Evolutionary conservation across 2,888 invertebrate genomes (phyloP), one percentile per base, ranked within the genome.

Genomic region (Biston betularia): DNA sequence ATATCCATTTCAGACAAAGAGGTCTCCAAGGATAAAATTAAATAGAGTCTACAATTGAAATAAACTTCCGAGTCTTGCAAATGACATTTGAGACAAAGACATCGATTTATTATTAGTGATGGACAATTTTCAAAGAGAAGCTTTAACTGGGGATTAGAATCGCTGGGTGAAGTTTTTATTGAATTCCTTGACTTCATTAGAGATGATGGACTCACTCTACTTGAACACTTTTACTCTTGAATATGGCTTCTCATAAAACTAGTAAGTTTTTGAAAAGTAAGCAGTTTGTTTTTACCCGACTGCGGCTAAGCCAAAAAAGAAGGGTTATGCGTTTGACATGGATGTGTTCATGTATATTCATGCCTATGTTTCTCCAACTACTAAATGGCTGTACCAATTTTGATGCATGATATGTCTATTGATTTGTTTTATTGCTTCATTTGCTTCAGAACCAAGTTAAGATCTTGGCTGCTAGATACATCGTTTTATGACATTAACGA

Each of bases 41-140:
- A 60, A 61, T 65, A 69, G 52, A 38, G 14, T 63, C 55, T 65
- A 67, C 68, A 66, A 60, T 63, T 52, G 66, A 65, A 68, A 69
- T 64, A 69, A 71, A 64, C 67, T 66, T 61, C 61, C 57, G 46
- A 54, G 53, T 56, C 65, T 69, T 70, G 72, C 71, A 40, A 69
- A 67, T 64, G 75, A 71, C 74, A 63, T 71, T 73, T 63, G 52
- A 73, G 63, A 74, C 74, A 74, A 74, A 74, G 72, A 61, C 65
- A 64, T 72, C 69, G 68, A 74, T 75, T 74, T 73, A 73, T 73
- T 73, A 75, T 71, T 74, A 69, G 69, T 69, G 71, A 75, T 73
- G 70, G 61, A 63, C 66, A 65, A 64, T 62, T 67, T 71, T 66
- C 65, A 64, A 53, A 53, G 44, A 40, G 53, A 50, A 65, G 72